Conservation (phyloP, 2,797 vertebrate species). For the Notolepis coatsorum region DNA sequence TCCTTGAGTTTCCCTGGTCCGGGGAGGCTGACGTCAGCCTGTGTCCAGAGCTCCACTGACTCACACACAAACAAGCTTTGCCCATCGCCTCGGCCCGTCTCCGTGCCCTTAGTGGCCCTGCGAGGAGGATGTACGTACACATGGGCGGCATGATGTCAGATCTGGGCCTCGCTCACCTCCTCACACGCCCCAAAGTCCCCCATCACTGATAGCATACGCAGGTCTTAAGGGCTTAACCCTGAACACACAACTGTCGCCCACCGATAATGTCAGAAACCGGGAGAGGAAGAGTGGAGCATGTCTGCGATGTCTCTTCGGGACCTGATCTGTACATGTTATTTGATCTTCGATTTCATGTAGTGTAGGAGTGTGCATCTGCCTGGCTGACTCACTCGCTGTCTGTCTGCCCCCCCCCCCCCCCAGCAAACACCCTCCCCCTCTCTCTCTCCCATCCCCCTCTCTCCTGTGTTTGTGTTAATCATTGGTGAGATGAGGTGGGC, state of each 20-base stretch:
- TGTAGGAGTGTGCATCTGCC: conserved; percentile 71
- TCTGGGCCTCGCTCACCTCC: conserved; percentile 25
- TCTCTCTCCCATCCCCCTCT: conserved; percentile 61
- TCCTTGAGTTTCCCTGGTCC: conserved; percentile 58
- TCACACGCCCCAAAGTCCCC: conserved; percentile 49
- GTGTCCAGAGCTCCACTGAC: conserved; percentile 60
- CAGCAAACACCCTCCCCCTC: conserved; percentile 12
- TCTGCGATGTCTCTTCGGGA: conserved; percentile 6
- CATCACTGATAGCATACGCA: conserved; percentile 41
- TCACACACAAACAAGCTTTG: conserved; percentile 53
- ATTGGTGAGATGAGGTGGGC: conserved; percentile 67
- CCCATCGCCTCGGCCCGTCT: conserved; percentile 54
- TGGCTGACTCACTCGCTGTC: background rate
- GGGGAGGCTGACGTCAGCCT: conserved; percentile 67
- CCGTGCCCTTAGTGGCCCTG: conserved; percentile 44
- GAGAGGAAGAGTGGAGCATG: background rate
- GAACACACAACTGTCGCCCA: conserved; percentile 22
- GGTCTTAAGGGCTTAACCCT: conserved; percentile 47
- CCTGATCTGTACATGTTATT: conserved; percentile 53
- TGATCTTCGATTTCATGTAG: conserved; percentile 61
- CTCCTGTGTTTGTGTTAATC: conserved; percentile 59
- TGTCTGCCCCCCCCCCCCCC: background rate
- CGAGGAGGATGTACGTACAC: conserved; percentile 33
- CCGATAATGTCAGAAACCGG: conserved; percentile 21
- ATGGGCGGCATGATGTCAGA: conserved; percentile 59